Evolutionary conservation across 2,113 vertebrate species (phyloP), one percentile per base, ranked within the genome.

Genomic region (Dendropsophus ebraccatus): DNA sequence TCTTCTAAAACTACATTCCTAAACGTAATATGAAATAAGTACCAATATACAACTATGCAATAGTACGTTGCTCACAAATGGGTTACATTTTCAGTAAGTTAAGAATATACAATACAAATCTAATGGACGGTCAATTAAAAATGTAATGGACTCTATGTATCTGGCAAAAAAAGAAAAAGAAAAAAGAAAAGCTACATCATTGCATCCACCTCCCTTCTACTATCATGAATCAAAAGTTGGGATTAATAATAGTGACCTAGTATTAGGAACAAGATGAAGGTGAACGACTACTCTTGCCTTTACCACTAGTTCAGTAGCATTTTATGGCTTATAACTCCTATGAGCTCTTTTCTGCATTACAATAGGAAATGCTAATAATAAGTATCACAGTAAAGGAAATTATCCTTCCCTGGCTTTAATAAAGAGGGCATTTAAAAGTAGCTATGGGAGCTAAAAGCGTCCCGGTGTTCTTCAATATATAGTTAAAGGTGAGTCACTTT

Each of bases 401-500:
- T 37, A 70, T 11, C 32, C 37, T 37, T 41, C 30, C 32, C 19
- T 41, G 0, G 1, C 67, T 70, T 69, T 69, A 67, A 69, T 35
- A 70, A 30, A 70, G 9, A 70, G 67, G 67, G 19, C 67, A 70
- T 37, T 69, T 35, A 19, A 21, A 69, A 69, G 67, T 70, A 70
- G 32, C 67, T 70, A 37, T 17, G 12, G 67, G 35, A 41, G 32
- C 67, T 70, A 37, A 70, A 70, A 70, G 10, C 5, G 9, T 70
- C 67, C 35, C 23, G 7, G 13, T 16, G 67, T 70, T 37, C 65
- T 70, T 70, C 67, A 70, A 21, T 41, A 70, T 35, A 69, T 23
- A 21, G 30, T 37, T 69, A 69, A 69, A 69, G 67, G 67, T 70
- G 67, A 70, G 32, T 70, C 67, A 70, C 67, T 70, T 70, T 70